phyloP scores from a whole-genome alignment of 2,797 vertebrate genomes.

The Natrix natrix region DNA sequence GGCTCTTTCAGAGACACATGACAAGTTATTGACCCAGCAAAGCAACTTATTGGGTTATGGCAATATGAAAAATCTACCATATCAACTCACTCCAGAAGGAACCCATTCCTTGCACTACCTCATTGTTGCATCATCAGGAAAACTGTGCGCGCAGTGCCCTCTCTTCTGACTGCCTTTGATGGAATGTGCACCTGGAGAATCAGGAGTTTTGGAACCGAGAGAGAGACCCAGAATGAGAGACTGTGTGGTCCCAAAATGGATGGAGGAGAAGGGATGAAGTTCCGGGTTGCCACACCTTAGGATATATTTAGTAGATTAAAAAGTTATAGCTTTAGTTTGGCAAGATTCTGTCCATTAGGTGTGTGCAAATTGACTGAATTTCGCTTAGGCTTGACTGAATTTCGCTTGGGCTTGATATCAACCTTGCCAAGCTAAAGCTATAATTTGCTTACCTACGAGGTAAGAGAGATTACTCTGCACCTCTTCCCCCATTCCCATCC shows the following conservation, averaged over 20 bases:
- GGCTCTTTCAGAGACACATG: not conserved
- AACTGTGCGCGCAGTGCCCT: not conserved
- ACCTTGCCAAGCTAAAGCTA: not conserved
- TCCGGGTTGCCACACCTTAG: not conserved
- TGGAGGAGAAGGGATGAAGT: not conserved
- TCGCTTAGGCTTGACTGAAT: not conserved
- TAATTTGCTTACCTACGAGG: not conserved
- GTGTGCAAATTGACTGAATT: not conserved
- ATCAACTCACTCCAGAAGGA: not conserved
- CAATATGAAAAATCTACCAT: not conserved
- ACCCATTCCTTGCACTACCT: not conserved
- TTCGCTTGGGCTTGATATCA: not conserved
- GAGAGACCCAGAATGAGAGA: not conserved
- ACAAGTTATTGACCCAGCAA: not conserved
- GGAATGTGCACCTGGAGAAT: not conserved
- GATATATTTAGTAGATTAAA: not conserved
- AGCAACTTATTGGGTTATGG: not conserved
- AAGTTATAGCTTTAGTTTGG: not conserved
- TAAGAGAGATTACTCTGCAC: not conserved
- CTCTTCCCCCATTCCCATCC: not conserved
- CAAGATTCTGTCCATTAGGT: not conserved
- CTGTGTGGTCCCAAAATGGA: not conserved
- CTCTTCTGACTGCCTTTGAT: not conserved
- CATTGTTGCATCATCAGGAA: not conserved
- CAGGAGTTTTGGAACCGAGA: not conserved